These are phyloP conservation scores for Eueides isabella DNA, from an alignment of 1,140 invertebrate genomes.

Conservation along the genomic window DNA sequence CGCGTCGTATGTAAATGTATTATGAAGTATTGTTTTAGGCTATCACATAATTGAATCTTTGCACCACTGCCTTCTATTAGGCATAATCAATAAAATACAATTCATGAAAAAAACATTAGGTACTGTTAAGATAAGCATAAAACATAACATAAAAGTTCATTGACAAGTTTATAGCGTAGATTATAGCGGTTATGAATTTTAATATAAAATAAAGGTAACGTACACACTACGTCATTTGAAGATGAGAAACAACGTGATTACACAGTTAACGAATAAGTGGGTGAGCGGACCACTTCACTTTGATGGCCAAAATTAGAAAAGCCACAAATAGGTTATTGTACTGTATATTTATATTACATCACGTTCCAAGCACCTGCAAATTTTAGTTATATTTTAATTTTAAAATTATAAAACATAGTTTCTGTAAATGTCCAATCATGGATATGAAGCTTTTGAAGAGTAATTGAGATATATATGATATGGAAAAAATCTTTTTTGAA, in stretches of 20 bases:
- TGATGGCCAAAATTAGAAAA: slow-evolving; percentile 30
- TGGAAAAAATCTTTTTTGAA: no score
- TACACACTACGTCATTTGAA: slow-evolving; percentile 20
- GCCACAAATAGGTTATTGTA: slow-evolving; percentile 26
- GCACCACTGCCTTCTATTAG: slow-evolving; percentile 55
- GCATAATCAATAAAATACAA: no score
- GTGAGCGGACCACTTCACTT: slow-evolving; percentile 42
- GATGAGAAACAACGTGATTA: slow-evolving; percentile 53
- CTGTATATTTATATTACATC: slow-evolving; percentile 3
- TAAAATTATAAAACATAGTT: neutral
- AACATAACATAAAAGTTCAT: neutral
- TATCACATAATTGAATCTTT: slow-evolving; percentile 76
- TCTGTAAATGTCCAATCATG: neutral
- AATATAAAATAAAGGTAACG: slow-evolving; percentile 1
- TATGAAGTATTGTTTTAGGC: slow-evolving; percentile 61
- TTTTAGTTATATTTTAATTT: neutral
- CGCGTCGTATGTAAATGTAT: slow-evolving; percentile 20
- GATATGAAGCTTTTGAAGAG: no score
- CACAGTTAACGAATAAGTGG: slow-evolving; percentile 56
- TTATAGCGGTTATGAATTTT: neutral
- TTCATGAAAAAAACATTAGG: neutral
- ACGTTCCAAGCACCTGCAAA: neutral
- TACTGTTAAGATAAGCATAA: neutral
- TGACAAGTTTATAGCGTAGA: slow-evolving; percentile 12
- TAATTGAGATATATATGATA: no score